These are phyloP conservation scores for Homarus gammarus DNA, from an alignment of 2,888 invertebrate species.

Conservation along the genomic window DNA sequence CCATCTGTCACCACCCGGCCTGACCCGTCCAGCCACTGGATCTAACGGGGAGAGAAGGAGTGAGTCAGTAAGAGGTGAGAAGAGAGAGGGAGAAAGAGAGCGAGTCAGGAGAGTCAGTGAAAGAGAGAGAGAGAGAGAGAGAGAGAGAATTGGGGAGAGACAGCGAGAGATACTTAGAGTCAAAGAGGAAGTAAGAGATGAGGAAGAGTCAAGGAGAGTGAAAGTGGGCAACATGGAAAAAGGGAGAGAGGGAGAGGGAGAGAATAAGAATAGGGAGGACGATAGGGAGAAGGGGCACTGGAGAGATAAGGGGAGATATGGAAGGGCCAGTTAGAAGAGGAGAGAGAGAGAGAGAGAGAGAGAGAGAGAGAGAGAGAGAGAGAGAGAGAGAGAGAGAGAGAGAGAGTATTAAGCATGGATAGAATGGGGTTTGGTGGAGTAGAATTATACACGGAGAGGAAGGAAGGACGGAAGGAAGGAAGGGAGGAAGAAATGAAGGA, in stretches of 20 bases:
- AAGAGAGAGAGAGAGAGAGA: slow-evolving; percentile 31
- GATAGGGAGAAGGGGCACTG: background rate
- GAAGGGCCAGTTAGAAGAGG: background rate
- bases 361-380: background rate
- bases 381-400: background rate
- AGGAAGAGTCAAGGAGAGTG: background rate
- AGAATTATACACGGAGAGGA: background rate
- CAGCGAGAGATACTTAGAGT: background rate
- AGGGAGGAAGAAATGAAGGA: background rate
- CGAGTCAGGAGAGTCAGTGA: slow-evolving; percentile 57
- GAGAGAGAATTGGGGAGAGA: background rate
- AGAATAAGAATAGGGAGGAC: background rate
- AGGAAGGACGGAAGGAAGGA: background rate
- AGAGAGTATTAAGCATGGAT: background rate
- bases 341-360: background rate
- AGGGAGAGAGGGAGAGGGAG: background rate
- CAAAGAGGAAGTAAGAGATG: background rate
- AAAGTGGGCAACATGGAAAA: background rate
- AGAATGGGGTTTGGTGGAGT: background rate
- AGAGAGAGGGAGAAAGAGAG: slow-evolving; percentile 35
- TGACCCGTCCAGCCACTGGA: slow-evolving; percentile 75
- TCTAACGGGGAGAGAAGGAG: too few relatives aligned
- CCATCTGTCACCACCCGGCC: slow-evolving; percentile 86
- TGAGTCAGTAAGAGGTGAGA: slow-evolving; percentile 9
- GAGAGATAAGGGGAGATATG: background rate